Base-by-base conservation (phyloP, 1,140 invertebrate species). In the Eueides isabella region DNA sequence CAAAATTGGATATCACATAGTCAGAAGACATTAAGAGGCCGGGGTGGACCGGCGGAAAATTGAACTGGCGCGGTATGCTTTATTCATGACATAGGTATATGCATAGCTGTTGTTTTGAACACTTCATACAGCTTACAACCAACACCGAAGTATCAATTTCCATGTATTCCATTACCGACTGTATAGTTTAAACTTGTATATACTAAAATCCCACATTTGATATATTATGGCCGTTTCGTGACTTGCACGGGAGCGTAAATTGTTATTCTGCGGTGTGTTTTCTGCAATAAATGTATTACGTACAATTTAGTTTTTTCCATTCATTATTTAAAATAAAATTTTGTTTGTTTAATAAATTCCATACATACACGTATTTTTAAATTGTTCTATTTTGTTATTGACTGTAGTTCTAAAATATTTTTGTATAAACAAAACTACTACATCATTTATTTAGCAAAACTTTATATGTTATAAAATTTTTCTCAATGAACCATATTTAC, bases 61-160 rank as follows among this genome's bases (percentile, higher is more conserved):
- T 81, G 80, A 79, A 79, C 77, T 79, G 70, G 74, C 71, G 74
- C 80, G 67, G 62, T 69, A 81, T 81, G 73, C 75, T 75, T 81
- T 81, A 81, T 81, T 79, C 80, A 81, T 79, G 78, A 79, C 73
- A 75, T 69, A 72, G 71, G 70, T 76, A 79, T 78, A 79, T 81
- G 80, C 77, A 77, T 72, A 67, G 72, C 65, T 71, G 75, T 79
- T 79, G 72, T 78, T 80, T 71, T 65, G 68, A 67, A 72, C 62
- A 65, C 71, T 66, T 66, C 31, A 44, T 55, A 77, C 73, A 70
- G 71, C 65, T 28, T 72, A 76, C 64, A 72, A 74, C 72, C 73
- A 69, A 77, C 44, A 67, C 28, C 30, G 23, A 72, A 44, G 30
- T 66, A 72, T 72, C 41, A 72, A 44, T 66, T 70, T 63, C 16